Conservation (phyloP, 2,797 vertebrate genomes). For the Cygnus olor region DNA sequence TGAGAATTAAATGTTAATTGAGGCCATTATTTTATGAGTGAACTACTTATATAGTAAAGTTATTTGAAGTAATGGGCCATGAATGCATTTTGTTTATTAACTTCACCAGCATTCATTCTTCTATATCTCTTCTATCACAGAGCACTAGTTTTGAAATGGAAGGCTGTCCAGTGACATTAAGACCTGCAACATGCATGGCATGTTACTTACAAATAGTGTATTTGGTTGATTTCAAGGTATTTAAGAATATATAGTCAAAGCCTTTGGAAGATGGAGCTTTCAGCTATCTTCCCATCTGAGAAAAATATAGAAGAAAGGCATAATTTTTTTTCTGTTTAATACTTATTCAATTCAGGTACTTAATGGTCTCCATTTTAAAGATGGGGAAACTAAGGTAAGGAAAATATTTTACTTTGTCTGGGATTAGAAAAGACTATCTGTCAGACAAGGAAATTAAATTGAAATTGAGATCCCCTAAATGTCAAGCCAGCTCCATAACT, state of each 20-base stretch:
- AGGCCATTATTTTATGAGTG: constrained; percentile 56
- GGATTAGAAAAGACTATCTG: constrained; percentile 28
- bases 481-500: constrained; percentile 2
- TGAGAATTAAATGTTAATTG: constrained; percentile 65
- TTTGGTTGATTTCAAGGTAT: background rate
- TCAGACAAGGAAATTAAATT: constrained; percentile 44
- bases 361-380: background rate
- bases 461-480: constrained; percentile 37
- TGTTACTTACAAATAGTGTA: background rate
- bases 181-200: background rate
- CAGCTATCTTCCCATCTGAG: background rate
- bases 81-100: constrained; percentile 70
- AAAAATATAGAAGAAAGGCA: background rate
- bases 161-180: background rate
- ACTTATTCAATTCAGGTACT: background rate
- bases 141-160: background rate
- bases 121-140: constrained; percentile 29
- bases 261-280: background rate
- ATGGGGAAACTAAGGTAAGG: background rate
- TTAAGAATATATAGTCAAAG: background rate
- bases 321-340: background rate
- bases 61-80: constrained; percentile 65
- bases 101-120: constrained; percentile 32
- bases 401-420: background rate
- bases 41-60: constrained; percentile 64